A percentile compares a stretch with the other conserved stretches of the same genome.
Conservation (phyloP, 2,113 vertebrate genomes). For the Centropus bengalensis region DNA sequence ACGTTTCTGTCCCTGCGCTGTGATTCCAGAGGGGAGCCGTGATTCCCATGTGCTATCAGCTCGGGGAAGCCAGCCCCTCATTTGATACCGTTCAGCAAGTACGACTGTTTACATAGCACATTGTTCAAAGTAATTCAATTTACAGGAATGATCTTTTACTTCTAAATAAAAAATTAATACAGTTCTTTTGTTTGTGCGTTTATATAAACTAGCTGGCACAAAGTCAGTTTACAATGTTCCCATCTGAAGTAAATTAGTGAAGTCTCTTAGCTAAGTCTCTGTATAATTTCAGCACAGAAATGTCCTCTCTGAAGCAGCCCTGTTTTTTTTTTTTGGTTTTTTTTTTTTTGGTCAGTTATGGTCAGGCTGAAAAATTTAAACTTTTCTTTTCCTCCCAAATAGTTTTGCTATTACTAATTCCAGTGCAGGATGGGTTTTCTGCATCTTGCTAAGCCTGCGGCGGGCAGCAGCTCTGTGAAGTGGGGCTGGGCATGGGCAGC, state of each 20-base stretch:
- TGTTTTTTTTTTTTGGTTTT: background rate
- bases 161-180: slow-evolving; percentile 73
- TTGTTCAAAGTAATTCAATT: slow-evolving; percentile 71
- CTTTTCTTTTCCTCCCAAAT: slow-evolving; percentile 32
- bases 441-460: background rate
- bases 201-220: slow-evolving; percentile 62
- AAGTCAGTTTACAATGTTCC: slow-evolving; percentile 54
- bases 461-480: background rate
- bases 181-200: slow-evolving; percentile 67
- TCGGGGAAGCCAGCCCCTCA: background rate
- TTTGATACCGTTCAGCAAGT: background rate
- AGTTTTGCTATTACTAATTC: slow-evolving; percentile 27
- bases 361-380: slow-evolving; percentile 28
- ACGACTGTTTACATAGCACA: slow-evolving; percentile 59
- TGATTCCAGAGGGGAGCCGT: background rate
- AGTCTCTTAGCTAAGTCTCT: slow-evolving; percentile 68
- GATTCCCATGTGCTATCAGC: slow-evolving; percentile 43
- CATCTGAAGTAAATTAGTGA: slow-evolving; percentile 71
- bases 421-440: background rate
- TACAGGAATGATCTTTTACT: slow-evolving; percentile 64
- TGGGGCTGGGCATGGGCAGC: rapidly evolving
- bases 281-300: slow-evolving; percentile 68
- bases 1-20: rapidly evolving
- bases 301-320: background rate
- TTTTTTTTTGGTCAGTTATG: background rate